Base-by-base conservation (phyloP, 2,797 vertebrate species). In the Cryptoblepharus egeriae region DNA sequence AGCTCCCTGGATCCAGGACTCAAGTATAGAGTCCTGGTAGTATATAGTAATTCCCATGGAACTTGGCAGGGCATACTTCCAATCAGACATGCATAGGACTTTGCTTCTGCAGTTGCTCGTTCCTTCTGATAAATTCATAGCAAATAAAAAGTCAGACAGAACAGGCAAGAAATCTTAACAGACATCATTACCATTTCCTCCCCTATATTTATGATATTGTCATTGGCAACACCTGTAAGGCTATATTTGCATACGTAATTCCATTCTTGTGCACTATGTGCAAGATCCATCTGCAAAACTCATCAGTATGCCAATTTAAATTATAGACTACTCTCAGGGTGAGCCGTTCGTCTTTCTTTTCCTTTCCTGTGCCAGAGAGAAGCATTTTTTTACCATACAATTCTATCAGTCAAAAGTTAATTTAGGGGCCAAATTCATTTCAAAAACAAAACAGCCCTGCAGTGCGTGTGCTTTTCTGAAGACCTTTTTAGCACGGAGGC, bases 381-480 rank as follows among this genome's bases (percentile, higher is more conserved):
- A 81, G 22, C 30, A 81, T 87, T 80, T 85, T 80, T 85, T 58
- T 12, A 45, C 32, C 37, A 24, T 2, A 76, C 49, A 81, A 77
- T 89, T 79, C 64, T 79, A 70, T 74, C 76, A 77, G 58, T 86
- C 81, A 88, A 71, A 89, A 80, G 75, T 90, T 89, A 90, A 92
- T 79, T 82, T 85, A 73, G 30, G 32, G 67, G 37, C 72, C 39
- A 86, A 77, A 86, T 92, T 85, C 55, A 84, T 72, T 87, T 78
- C 78, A 76, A 84, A 83, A 63, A 87, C 63, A 85, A 79, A 81
- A 87, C 85, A 67, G 30, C 35, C 70, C 39, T 82, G 13, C 37
- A 82, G 32, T 20, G 20, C 68, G 32, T 70, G 65, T 79, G 65
- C 75, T 86, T 86, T n/a, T 75, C 20, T 60, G 30, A 88, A 84